Evolutionary conservation across 2,113 vertebrate genomes (phyloP), one percentile per base, ranked within the genome.

Genomic region (Petromus typicus): DNA sequence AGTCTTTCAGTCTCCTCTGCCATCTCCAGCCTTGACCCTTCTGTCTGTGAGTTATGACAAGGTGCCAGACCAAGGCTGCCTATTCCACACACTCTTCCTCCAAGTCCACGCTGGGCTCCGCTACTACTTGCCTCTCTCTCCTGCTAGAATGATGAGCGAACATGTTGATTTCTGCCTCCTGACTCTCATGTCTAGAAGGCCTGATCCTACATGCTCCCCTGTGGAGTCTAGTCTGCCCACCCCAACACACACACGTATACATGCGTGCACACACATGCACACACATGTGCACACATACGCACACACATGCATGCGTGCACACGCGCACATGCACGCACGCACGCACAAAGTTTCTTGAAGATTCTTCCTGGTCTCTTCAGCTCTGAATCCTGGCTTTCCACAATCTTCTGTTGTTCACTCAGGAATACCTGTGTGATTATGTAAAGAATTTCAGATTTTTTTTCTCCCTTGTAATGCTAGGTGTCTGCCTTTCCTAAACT

Each of bases 131-230:
- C 27, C 14, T 54, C 61, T 40, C 75, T 23, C 75, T 80, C 54
- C 79, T 64, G 80, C 32, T 34, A 25, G 61, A 25, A 37, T 10
- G 30, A 90, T 45, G 56, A 7, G 32, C 45, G 27, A 71, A 56
- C n/a, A 40, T 20, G 8, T 34, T 18, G 16, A 56, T 54, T 51
- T 63, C 54, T n/a, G 30, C 27, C 34, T 78, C 40, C 54, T 56
- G 17, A 16, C 6, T 34, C 23, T 34, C 71, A 54, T 25, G 7
- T 23, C 18, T 37, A 79, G 37, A 34, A 85, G n/a, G 30, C 71
- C 54, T 79, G 51, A 10, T 80, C 23, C 17, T 61, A 32, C 2
- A 1, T 2, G 3, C 43, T 1, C 5, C 34, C 7, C 1, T 23
- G 27, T n/a, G 20, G 30, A 45, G 51, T 54, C 54, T 12, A 40